phyloP scores from a whole-genome alignment of 2,113 vertebrate genomes.

The Apteryx owenii region DNA sequence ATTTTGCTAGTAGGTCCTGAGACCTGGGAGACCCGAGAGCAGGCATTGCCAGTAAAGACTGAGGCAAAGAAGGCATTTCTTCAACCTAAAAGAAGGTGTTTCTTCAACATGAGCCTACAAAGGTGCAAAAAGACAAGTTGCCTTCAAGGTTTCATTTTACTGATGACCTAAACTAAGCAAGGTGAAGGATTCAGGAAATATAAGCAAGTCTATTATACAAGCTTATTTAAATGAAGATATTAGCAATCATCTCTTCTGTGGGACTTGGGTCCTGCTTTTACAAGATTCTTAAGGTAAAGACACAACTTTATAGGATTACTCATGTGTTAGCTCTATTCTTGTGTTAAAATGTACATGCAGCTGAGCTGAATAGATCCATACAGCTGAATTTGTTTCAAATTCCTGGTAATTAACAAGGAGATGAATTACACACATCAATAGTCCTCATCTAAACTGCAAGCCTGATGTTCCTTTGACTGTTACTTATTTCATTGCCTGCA shows the following conservation, averaged over 20 bases:
- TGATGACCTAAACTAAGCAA: neutral
- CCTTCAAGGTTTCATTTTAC: neutral
- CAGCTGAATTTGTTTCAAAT: neutral
- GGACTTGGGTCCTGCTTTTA: neutral
- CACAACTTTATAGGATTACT: neutral
- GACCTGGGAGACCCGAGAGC: neutral
- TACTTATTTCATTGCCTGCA: neutral
- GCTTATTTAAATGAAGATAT: neutral
- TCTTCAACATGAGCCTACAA: neutral
- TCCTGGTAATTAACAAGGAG: neutral
- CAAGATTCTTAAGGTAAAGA: neutral
- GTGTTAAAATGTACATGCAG: neutral
- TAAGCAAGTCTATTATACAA: neutral
- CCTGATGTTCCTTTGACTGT: neutral
- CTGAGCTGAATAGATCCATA: neutral
- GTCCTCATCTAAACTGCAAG: neutral
- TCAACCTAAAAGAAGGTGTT: rapidly evolving
- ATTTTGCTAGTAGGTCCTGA: neutral
- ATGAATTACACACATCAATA: neutral
- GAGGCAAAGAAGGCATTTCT: neutral
- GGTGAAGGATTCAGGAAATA: neutral
- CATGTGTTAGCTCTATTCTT: neutral
- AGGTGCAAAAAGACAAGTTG: neutral
- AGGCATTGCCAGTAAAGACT: neutral
- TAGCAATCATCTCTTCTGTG: neutral